Evolutionary conservation across 2,113 vertebrate genomes (phyloP).

Genomic region (Urocitellus parryii): DNA sequence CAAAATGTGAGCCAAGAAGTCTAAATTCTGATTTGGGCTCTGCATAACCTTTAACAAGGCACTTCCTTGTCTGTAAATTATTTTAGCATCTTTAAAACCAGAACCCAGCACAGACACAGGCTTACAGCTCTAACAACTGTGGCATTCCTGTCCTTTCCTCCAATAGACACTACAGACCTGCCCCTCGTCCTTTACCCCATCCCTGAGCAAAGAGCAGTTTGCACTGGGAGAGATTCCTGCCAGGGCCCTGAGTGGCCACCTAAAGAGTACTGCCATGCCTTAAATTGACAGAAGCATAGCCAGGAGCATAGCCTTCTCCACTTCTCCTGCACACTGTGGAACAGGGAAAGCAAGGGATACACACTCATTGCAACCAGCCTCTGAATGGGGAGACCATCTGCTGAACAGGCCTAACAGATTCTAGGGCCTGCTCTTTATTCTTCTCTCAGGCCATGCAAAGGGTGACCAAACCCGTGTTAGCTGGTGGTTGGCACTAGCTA

Average conservation of each 20-base stretch:
- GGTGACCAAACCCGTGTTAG: accelerated
- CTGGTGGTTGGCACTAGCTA: accelerated
- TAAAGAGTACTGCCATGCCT: not conserved
- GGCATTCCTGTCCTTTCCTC: not conserved
- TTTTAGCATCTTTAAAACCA: not conserved
- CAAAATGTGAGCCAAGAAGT: not conserved
- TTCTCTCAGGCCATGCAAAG: not conserved
- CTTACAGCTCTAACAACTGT: not conserved
- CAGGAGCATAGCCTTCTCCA: accelerated
- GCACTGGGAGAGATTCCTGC: not conserved
- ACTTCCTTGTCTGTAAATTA: not conserved
- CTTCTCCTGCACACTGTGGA: not conserved
- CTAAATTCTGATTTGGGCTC: not conserved
- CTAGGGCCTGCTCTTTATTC: accelerated
- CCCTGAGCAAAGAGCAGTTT: accelerated
- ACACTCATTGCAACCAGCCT: not conserved
- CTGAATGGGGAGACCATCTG: not conserved
- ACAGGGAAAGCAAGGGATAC: accelerated
- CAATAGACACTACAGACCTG: not conserved
- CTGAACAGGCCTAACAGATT: not conserved
- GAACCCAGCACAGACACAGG: not conserved
- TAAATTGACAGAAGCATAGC: not conserved
- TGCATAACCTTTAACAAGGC: not conserved
- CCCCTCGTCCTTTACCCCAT: too few relatives aligned
- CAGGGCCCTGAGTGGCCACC: accelerated